Base-by-base conservation (phyloP, 2,797 vertebrate genomes). In the Cynopterus sphinx region DNA sequence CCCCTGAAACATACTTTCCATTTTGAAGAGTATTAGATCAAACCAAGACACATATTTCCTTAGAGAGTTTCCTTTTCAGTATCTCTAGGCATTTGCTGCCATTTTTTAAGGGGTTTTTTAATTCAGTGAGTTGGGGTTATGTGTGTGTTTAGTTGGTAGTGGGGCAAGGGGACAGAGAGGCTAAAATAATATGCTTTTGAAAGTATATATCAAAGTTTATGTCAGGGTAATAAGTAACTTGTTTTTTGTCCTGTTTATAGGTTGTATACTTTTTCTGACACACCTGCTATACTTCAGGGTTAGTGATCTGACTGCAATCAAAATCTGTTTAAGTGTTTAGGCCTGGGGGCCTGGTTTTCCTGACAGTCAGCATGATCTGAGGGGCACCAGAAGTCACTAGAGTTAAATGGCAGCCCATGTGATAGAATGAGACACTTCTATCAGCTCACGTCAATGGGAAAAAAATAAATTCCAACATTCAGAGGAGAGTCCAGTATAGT, bases 351-450 rank as follows among this genome's bases (percentile, higher is more conserved):
- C 91, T 79, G n/a, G 68, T 83, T 84, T 94, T 95, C 46, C 95
- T 96, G 86, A 86, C 33, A 83, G 92, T 43, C 84, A 84, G 73
- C 21, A 55, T 85, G 61, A 87, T 74, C 78, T 71, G 73, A 92
- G 78, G 82, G 55, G 70, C 39, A 95, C 49, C 70, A 79, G 78
- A 93, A 96, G 82, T 95, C 92, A 91, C 75, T 46, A 33, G 74
- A 92, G 19, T 94, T 95, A 93, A 97, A 91, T 61, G 84, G 83
- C 74, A 87, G n/a, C 87, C 59, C 73, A 87, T 51, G 26, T 68
- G 65, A 86, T 87, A 0, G 75, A 97, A 59, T 55, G 61, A 94
- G 87, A 93, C 73, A 94, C 92, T 75, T 78, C 83, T 36, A 77
- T 81, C 85, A 92, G 87, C 46, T 85, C 49, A 33, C 12, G 12